Conservation (phyloP, 2,113 vertebrate genomes). For the Hydrolagus affinis region DNA sequence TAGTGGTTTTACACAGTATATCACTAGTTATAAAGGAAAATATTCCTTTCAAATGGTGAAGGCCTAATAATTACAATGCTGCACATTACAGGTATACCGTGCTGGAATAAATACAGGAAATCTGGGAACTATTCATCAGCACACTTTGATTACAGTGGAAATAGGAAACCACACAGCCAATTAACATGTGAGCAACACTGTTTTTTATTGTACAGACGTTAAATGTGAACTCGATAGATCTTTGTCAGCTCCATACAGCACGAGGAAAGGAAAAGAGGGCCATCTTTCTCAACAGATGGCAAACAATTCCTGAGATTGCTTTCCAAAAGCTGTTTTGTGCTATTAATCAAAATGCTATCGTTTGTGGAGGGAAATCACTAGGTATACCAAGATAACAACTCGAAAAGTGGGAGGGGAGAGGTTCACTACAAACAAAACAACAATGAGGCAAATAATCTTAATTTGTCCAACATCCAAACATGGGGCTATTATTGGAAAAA, state of each 20-base stretch:
- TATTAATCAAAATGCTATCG: constrained; percentile 10
- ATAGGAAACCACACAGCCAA: constrained; percentile 59
- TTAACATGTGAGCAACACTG: constrained; percentile 38
- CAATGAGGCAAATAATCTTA: constrained; percentile 6
- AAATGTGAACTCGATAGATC: constrained; percentile 13
- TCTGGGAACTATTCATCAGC: constrained; percentile 61
- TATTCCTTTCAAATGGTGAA: constrained; percentile 68
- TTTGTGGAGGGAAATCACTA: background rate
- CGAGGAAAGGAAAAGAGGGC: background rate
- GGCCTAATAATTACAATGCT: constrained; percentile 78
- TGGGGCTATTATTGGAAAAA: constrained; percentile 41
- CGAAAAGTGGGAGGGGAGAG: background rate
- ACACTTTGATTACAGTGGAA: constrained; percentile 54
- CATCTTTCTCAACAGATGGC: constrained; percentile 23
- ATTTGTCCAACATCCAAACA: background rate
- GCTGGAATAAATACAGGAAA: constrained; percentile 81
- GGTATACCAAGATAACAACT: background rate
- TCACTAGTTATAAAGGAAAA: constrained; percentile 60
- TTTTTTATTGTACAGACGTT: background rate
- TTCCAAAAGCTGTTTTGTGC: constrained; percentile 30
- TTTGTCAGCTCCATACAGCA: constrained; percentile 14
- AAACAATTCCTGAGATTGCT: constrained; percentile 23
- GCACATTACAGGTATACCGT: constrained; percentile 71
- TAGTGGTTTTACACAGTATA: constrained; percentile 62
- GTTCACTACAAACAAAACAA: background rate